Conservation (phyloP, 2,113 vertebrate species). For the Hippocampus zosterae region DNA sequence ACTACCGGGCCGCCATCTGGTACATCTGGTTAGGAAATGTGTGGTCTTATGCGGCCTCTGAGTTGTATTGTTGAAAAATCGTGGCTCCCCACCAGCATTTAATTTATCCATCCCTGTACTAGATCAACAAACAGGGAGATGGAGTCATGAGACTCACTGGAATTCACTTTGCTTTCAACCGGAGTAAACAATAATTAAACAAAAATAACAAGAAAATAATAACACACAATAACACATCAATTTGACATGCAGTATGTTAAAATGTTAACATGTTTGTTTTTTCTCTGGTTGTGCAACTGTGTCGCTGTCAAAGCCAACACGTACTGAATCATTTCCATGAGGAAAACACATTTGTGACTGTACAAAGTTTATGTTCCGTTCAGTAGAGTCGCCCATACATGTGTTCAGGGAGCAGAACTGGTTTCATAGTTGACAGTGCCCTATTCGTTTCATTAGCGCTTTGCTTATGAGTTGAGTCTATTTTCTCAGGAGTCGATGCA, state of each 20-base stretch:
- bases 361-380: not conserved
- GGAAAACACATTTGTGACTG: not conserved
- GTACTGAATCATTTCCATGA: not conserved
- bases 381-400: not conserved
- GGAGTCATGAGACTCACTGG: not conserved
- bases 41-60: too few species aligned
- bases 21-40: too few species aligned
- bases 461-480: not conserved
- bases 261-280: too few species aligned
- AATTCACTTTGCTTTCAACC: not conserved
- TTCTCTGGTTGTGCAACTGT: not conserved
- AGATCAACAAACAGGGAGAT: not conserved
- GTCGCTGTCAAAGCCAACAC: not conserved
- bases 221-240: too few species aligned
- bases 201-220: not conserved
- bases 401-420: not conserved
- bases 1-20: too few species aligned
- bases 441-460: not conserved
- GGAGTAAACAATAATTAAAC: not conserved
- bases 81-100: too few species aligned
- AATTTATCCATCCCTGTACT: too few species aligned
- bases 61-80: too few species aligned
- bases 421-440: not conserved
- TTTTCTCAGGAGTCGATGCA: not conserved
- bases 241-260: too few species aligned